Percentiles rank a stretch among this genome's conserved stretches.
phyloP scores from a whole-genome alignment of 2,888 invertebrate genomes.

The Caradrina kadenii region DNA sequence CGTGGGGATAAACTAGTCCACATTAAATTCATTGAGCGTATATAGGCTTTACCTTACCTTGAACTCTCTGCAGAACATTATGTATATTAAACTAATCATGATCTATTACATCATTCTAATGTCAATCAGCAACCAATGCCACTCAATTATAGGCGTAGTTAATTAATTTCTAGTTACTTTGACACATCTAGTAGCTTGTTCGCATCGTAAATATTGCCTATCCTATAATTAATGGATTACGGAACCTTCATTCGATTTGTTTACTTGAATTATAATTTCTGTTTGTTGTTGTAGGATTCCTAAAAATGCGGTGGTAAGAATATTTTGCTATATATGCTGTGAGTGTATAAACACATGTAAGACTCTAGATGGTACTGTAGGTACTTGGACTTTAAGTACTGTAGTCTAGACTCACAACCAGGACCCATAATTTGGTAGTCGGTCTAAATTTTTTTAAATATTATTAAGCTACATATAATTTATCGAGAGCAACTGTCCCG shows the following conservation, averaged over 20 bases:
- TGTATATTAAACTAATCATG: constrained; percentile 6
- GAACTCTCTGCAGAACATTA: constrained; percentile 6
- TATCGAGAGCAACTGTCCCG: too few species aligned
- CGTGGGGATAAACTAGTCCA: too few species aligned
- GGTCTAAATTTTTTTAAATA: too few species aligned
- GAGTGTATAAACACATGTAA: too few species aligned
- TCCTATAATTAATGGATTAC: constrained; percentile 29
- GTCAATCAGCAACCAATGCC: constrained; percentile 51
- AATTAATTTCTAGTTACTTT: constrained; percentile 30
- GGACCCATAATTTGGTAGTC: too few species aligned
- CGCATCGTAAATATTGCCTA: constrained; percentile 13
- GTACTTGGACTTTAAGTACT: too few species aligned
- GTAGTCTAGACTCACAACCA: too few species aligned
- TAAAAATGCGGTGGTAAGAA: background rate
- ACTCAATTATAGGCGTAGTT: constrained; percentile 16
- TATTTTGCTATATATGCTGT: background rate
- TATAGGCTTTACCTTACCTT: constrained; percentile 1
- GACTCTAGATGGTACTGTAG: too few species aligned
- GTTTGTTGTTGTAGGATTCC: background rate
- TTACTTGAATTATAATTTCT: background rate
- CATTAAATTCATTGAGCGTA: constrained; percentile 4
- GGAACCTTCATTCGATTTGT: background rate
- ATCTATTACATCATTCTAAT: constrained; percentile 43
- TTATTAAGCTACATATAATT: too few species aligned
- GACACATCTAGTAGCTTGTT: constrained; percentile 1